Conservation (phyloP, 2,113 vertebrate genomes). For the Chinchilla lanigera region DNA sequence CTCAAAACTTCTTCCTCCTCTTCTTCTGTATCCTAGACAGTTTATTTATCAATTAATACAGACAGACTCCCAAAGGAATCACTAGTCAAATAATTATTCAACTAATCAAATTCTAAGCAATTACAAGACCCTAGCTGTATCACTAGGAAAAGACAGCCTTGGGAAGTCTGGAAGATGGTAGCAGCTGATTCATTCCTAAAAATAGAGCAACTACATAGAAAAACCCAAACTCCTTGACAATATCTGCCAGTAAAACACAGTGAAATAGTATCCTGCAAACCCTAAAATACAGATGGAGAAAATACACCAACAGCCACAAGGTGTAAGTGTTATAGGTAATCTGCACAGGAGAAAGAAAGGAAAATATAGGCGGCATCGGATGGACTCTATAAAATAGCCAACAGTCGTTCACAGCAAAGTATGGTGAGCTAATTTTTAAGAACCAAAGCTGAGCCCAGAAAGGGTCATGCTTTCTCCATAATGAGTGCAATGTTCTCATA, state of each 20-base stretch:
- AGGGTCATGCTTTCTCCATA: not conserved
- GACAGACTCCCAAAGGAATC: not conserved
- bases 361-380: not conserved
- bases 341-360: not conserved
- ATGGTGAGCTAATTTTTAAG: not conserved
- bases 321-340: not conserved
- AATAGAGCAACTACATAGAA: not conserved
- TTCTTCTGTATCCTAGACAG: not conserved
- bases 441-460: not conserved
- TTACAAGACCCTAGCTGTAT: not conserved
- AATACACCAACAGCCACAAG: not conserved
- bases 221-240: not conserved
- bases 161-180: not conserved
- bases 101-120: not conserved
- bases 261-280: not conserved
- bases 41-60: not conserved
- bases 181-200: constrained; percentile 25
- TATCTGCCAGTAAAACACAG: not conserved
- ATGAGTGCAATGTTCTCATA: not conserved
- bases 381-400: not conserved
- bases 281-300: not conserved
- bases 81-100: not conserved
- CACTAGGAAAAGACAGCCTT: not conserved
- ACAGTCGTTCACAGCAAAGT: not conserved
- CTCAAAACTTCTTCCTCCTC: not conserved